phyloP scores from a whole-genome alignment of 53 echinoderm and acorn worm genomes.

The Hippasteria phrygiana region DNA sequence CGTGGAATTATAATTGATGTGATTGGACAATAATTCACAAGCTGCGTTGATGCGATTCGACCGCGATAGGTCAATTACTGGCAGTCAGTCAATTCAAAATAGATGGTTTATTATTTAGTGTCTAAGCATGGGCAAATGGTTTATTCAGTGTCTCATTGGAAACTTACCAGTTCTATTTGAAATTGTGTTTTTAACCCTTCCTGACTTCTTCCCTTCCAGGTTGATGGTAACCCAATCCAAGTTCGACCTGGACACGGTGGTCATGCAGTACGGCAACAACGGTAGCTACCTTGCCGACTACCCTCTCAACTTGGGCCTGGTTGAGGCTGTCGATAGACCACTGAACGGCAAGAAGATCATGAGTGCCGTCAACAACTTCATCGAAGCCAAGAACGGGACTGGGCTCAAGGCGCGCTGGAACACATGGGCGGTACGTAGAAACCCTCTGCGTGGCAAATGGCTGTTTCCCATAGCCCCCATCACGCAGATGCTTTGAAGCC shows the following conservation, averaged over 20 bases:
- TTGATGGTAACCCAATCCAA: constrained; percentile 75
- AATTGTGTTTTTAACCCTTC: background rate
- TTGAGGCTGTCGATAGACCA: constrained; percentile 49
- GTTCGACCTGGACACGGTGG: constrained; percentile 34
- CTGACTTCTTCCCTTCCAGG: constrained; percentile 29
- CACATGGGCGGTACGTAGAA: constrained; percentile 82
- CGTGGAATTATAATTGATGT: too few relatives aligned
- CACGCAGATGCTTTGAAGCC: too few relatives aligned
- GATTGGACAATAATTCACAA: too few relatives aligned
- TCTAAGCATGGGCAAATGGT: too few relatives aligned
- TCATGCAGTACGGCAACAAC: constrained; percentile 66
- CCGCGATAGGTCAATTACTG: too few relatives aligned
- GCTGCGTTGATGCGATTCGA: too few relatives aligned
- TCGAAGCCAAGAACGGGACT: constrained; percentile 61
- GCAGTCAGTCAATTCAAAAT: too few relatives aligned
- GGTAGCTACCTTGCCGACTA: constrained; percentile 69
- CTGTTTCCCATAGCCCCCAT: too few relatives aligned
- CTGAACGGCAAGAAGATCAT: constrained; percentile 58
- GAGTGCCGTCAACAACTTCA: constrained; percentile 46
- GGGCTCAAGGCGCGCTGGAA: constrained; percentile 64
- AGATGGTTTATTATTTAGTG: too few relatives aligned
- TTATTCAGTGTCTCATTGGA: too few relatives aligned
- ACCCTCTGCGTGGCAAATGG: background rate
- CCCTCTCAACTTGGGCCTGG: constrained; percentile 74
- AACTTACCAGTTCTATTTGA: background rate